Evolutionary conservation across 2,797 vertebrate genomes (phyloP).

Genomic region (Rachycentron canadum): DNA sequence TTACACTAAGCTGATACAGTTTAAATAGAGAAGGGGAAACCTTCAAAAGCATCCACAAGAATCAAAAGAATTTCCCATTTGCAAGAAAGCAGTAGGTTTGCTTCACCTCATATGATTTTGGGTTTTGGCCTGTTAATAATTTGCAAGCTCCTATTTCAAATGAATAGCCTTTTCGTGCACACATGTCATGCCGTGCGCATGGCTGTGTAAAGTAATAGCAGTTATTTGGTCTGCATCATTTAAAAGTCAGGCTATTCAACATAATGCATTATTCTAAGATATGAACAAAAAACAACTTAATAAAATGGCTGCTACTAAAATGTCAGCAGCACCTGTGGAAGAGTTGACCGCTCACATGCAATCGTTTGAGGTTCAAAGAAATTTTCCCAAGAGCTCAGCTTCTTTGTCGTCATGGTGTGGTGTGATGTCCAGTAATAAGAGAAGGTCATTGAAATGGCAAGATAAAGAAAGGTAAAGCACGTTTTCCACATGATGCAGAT

Average conservation of each 20-base stretch:
- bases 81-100: slow-evolving; percentile 86
- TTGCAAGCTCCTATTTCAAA: slow-evolving; percentile 87
- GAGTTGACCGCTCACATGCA: slow-evolving; percentile 21
- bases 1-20: slow-evolving; percentile 81
- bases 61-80: slow-evolving; percentile 87
- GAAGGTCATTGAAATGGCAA: slow-evolving; percentile 6
- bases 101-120: slow-evolving; percentile 91
- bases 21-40: slow-evolving; percentile 85
- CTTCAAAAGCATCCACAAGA: slow-evolving; percentile 89
- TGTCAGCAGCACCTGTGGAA: slow-evolving; percentile 45
- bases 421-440: background rate
- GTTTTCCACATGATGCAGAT: slow-evolving; percentile 38
- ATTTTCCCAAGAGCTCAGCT: background rate
- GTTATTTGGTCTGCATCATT: slow-evolving; percentile 83
- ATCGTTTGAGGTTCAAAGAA: background rate
- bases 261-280: slow-evolving; percentile 71
- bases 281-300: slow-evolving; percentile 54
- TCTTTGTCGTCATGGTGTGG: background rate
- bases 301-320: slow-evolving; percentile 56
- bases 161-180: slow-evolving; percentile 76
- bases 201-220: slow-evolving; percentile 76
- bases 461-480: slow-evolving; percentile 24
- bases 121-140: slow-evolving; percentile 88
- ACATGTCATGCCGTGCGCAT: slow-evolving; percentile 72
- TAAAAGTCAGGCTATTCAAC: slow-evolving; percentile 67